Conservation (phyloP, 2,113 vertebrate genomes). For the Sciurus niger region DNA sequence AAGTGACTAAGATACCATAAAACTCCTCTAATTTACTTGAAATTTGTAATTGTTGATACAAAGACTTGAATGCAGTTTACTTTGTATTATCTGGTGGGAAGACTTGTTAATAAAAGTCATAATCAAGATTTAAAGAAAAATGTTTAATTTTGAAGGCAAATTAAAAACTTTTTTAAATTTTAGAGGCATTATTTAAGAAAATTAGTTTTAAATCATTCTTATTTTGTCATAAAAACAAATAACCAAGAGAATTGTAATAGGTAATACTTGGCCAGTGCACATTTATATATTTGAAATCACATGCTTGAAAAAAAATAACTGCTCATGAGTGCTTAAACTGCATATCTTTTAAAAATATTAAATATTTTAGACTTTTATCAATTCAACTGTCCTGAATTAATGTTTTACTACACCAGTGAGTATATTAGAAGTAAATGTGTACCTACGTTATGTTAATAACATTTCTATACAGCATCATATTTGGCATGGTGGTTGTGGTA, state of each 20-base stretch:
- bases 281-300: conserved; percentile 71
- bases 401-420: conserved; percentile 56
- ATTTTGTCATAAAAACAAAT: conserved; percentile 59
- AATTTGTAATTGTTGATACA: conserved; percentile 45
- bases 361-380: conserved; percentile 61
- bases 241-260: conserved; percentile 11
- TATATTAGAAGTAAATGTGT: conserved; percentile 63
- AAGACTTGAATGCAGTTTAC: conserved; percentile 50
- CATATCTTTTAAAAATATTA: conserved; percentile 68
- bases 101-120: conserved; percentile 58
- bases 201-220: conserved; percentile 60
- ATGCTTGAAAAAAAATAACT: conserved; percentile 62
- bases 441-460: conserved; percentile 26
- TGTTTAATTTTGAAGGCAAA: conserved; percentile 29
- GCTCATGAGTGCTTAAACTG: conserved; percentile 70
- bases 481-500: conserved; percentile 26
- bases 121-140: conserved; percentile 65
- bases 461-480: conserved; percentile 26
- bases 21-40: conserved; percentile 60
- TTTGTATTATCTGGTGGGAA: conserved; percentile 58
- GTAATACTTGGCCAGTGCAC: conserved; percentile 54
- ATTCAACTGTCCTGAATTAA: conserved; percentile 49
- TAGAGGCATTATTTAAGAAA: conserved; percentile 46
- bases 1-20: background rate
- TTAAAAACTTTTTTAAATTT: conserved; percentile 23